Base-by-base conservation (phyloP, 1,140 invertebrate genomes). In the Holcopasites calliopsidis region DNA sequence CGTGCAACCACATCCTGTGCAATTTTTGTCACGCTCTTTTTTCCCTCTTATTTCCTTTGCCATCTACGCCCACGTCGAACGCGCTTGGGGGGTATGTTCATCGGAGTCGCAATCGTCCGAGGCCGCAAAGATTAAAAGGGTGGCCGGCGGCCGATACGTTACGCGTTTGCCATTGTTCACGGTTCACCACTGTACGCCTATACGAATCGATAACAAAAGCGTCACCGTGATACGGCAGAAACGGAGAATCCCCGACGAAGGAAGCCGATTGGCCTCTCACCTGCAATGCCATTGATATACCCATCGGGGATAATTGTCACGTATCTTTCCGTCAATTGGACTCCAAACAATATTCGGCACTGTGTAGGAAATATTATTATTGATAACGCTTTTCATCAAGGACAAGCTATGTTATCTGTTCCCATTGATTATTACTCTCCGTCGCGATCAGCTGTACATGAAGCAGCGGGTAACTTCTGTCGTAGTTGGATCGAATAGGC, bases 21-120 rank as follows among this genome's bases (percentile, higher is more conserved):
- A 65, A 82, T 69, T 81, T 82, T 76, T 80, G 80, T 69, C 55
- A 77, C 50, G 62, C 62, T 75, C 26, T 64, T 10, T 52, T 54
- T 66, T 40, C 23, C 44, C 16, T 21, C 21, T 21, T 11, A 1
- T 18, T 13, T 31, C 4, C 40, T 38, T n/a, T n/a, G n/a, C n/a
- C n/a, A n/a, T n/a, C n/a, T 62, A 75, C 78, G 58, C 64, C 70
- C 57, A 74, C 69, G 49, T 57, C n/a, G 58, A 38, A 40, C 13
- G 18, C n/a, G 18, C 40, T 31, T 28, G 42, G 33, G 26, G 28
- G 11, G 40, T 3, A 33, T 66, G 76, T 71, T 58, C 66, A 44
- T 68, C 62, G 74, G 64, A 62, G 73, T 76, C 69, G 57, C 79
- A 74, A 74, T 47, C 73, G 52, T 75, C 61, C 68, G 69, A 65